Base-by-base conservation (phyloP, 2,888 invertebrate genomes). In the Sthenelais limicola region DNA sequence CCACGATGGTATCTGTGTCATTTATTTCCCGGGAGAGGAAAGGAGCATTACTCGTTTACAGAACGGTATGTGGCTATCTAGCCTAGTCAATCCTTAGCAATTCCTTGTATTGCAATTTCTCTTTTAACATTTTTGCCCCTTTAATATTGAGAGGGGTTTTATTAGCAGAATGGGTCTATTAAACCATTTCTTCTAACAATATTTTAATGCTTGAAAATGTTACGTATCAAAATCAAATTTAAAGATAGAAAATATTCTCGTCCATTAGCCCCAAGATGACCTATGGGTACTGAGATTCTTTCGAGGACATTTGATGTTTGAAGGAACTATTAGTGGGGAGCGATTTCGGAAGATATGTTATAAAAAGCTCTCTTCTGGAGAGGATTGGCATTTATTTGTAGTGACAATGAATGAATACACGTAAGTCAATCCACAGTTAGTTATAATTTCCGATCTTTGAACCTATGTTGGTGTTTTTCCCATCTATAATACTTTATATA, bases 261-360 rank as follows among this genome's bases (percentile, higher is more conserved):
- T 49, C 4, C 4, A 30, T 54, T 35, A 62, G 62, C 43, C 62
- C n/a, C 24, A 21, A 35, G 62, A 62, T 24, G 62, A 62, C 62
- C 18, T 62, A 26, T 62, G 62, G 62, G 62, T 62, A 43, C n/a
- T 62, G 5, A 35, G 62, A 1, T 2, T 62, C 2, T 62, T 62
- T 21, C 62, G 28, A 18, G 62, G 62, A 21, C 62, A 62, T 18
- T 35, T 62, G n/a, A 35, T 62, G 62, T 18, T 62, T n/a, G 62
- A 62, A 43, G 62, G 62, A 7, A 38, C 62, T 12, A 28, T 62
- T 9, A 24, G 18, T 5, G 38, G 62, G 21, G 38, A 35, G 24
- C 62, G 62, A 3, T 62, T 62, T 43, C 62, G 62, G 26, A 62
- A 38, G 38, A 38, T 62, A 7, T 62, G 62, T 38, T 62, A 62